Evolutionary conservation across 2,888 invertebrate species (phyloP).

Genomic region (Linhomoeus sp.): DNA sequence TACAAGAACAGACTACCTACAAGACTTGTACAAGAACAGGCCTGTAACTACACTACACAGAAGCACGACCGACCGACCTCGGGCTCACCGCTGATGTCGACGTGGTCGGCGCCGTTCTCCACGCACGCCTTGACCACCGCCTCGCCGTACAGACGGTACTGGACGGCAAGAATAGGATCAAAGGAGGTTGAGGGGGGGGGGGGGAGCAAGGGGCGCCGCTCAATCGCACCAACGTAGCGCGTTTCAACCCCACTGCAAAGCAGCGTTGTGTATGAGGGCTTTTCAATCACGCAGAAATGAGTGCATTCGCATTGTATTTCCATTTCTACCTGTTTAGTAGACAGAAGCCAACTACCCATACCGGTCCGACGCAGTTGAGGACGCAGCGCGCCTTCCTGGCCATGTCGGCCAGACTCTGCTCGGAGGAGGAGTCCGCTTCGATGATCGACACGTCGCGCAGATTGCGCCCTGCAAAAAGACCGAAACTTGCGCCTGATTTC

Average conservation of each 20-base stretch:
- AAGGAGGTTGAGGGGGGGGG: no score
- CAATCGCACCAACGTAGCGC: no score
- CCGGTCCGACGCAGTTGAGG: conserved; percentile 78
- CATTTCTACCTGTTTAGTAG: background rate
- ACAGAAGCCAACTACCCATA: conserved; percentile 13
- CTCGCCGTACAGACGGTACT: conserved; percentile 57
- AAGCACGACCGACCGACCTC: conserved; percentile 37
- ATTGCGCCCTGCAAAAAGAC: conserved; percentile 13
- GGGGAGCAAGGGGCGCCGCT: no score
- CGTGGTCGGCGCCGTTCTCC: conserved; percentile 55
- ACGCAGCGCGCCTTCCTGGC: conserved; percentile 53
- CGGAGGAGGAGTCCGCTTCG: conserved; percentile 54
- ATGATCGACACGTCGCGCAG: conserved; percentile 40
- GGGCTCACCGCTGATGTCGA: conserved; percentile 83
- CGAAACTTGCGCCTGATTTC: no score
- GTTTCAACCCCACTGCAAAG: background rate
- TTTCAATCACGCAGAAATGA: background rate
- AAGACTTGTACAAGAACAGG: no score
- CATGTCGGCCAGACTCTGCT: conserved; percentile 56
- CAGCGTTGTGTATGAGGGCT: background rate
- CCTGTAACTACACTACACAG: no score
- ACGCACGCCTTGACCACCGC: conserved; percentile 70
- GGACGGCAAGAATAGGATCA: conserved; percentile 1
- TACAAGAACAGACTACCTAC: no score
- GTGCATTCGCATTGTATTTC: background rate